Percentiles rank a stretch among this genome's conserved stretches.
Evolutionary conservation across 2,888 invertebrate species (phyloP).

Genomic region (Dilophus febrilis): DNA sequence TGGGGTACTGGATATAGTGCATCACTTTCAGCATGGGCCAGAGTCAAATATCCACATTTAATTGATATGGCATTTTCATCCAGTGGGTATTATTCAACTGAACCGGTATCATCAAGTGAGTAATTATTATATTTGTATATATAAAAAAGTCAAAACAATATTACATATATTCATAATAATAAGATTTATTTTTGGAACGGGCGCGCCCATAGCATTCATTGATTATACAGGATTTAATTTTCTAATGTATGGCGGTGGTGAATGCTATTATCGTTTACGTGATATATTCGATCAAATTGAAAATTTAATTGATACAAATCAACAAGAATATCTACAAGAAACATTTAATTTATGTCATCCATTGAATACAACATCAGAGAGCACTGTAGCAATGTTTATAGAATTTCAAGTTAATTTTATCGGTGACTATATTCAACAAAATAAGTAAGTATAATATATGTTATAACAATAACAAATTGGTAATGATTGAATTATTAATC

Average conservation of each 20-base stretch:
- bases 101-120: background rate
- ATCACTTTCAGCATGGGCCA: constrained; percentile 2
- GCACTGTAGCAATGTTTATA: background rate
- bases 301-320: background rate
- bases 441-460: background rate
- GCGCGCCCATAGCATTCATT: no score
- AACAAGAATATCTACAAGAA: background rate
- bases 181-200: no score
- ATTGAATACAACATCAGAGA: background rate
- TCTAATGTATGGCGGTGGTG: background rate
- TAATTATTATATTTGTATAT: no score
- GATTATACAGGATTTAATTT: no score
- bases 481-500: no score
- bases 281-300: background rate
- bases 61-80: constrained; percentile 6
- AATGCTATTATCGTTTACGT: background rate
- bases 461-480: background rate
- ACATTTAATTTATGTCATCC: background rate
- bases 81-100: background rate
- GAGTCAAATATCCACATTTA: constrained; percentile 6
- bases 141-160: no score
- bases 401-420: background rate
- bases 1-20: constrained; percentile 6
- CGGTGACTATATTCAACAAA: background rate
- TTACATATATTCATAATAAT: no score